These are phyloP conservation scores for Trachelus iudaicus DNA, from an alignment of 2,888 invertebrate genomes.

Conservation along the genomic window DNA sequence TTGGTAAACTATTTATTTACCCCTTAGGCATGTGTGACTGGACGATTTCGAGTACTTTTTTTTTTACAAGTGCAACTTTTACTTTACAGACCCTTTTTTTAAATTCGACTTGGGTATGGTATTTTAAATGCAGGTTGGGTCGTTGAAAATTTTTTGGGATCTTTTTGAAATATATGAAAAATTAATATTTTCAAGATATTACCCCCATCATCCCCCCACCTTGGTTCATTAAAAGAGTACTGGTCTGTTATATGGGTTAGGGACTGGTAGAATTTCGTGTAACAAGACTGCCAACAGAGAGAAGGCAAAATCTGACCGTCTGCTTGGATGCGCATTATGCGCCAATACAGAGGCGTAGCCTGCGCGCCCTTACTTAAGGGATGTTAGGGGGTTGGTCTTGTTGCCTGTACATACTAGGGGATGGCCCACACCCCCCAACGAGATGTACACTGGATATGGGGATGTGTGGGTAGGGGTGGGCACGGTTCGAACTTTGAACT, in stretches of 20 bases:
- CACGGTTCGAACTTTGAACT: not conserved
- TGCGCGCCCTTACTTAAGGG: constrained; percentile 9
- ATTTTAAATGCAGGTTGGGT: constrained; percentile 7
- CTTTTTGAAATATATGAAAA: not conserved
- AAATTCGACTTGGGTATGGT: not conserved
- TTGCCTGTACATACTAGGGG: not conserved
- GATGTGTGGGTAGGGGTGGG: not conserved
- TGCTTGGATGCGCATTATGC: constrained; percentile 11
- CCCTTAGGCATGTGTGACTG: not conserved
- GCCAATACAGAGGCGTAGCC: constrained; percentile 3
- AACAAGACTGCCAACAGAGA: constrained; percentile 47
- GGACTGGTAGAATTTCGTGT: constrained; percentile 34
- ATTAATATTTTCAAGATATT: not conserved
- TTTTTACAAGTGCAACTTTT: not conserved
- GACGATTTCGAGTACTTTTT: not conserved
- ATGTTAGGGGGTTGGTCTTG: constrained; percentile 2
- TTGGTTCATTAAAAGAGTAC: not conserved
- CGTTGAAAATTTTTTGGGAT: constrained; percentile 20
- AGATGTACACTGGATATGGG: not conserved
- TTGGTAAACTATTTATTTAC: not conserved
- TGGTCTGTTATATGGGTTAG: not conserved
- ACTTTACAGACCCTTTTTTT: not conserved
- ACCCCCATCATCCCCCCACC: fast-evolving
- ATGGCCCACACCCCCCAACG: not conserved
- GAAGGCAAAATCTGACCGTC: constrained; percentile 8